Conservation (phyloP, 2,797 vertebrate genomes). For the Sternotherus odoratus region DNA sequence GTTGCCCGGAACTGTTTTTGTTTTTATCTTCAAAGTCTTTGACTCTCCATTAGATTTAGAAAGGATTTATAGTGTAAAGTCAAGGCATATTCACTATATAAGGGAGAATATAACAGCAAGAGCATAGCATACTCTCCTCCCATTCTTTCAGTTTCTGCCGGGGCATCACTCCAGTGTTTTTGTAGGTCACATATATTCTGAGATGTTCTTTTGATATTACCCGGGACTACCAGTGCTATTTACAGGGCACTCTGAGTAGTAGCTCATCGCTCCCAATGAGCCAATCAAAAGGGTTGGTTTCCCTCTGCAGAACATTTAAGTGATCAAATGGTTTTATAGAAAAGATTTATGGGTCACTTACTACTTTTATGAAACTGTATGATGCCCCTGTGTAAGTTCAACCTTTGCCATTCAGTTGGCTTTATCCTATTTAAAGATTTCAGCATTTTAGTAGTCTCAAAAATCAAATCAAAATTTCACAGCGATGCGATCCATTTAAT, state of each 20-base stretch:
- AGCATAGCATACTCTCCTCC: neutral
- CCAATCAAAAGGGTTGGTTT: neutral
- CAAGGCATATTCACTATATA: neutral
- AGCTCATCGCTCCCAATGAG: neutral
- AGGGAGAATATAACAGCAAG: neutral
- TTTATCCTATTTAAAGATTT: slow-evolving; percentile 4
- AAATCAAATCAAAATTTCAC: neutral
- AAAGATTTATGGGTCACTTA: neutral
- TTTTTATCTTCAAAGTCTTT: neutral
- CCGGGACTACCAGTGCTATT: neutral
- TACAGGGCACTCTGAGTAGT: neutral
- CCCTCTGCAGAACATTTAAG: neutral
- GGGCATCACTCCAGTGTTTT: neutral
- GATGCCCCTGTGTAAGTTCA: neutral
- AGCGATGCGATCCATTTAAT: neutral
- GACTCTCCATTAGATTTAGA: neutral
- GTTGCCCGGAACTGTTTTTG: neutral
- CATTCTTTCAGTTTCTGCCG: neutral
- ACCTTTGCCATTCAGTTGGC: neutral
- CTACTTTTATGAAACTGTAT: neutral
- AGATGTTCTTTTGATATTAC: neutral
- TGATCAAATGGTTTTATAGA: neutral
- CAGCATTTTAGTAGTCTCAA: neutral
- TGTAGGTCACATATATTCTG: slow-evolving; percentile 3
- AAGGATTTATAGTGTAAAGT: neutral